Percentiles rank a stretch among this genome's conserved stretches.
Evolutionary conservation across 2,113 vertebrate species (phyloP).

Genomic region (Anas platyrhynchos): DNA sequence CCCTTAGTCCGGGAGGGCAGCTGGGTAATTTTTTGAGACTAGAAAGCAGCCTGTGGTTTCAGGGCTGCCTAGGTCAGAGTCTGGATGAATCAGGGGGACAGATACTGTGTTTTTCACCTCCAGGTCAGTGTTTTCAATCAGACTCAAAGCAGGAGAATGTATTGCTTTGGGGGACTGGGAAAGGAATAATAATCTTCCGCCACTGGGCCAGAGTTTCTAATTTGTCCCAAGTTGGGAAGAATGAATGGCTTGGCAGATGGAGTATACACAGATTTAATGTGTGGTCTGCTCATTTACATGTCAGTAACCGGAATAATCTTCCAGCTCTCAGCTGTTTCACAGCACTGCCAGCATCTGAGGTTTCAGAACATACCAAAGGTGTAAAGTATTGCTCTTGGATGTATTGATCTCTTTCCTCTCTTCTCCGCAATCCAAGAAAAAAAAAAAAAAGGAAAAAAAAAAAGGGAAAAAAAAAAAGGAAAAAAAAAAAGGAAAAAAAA

Average conservation of each 20-base stretch:
- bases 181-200: constrained; percentile 38
- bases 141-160: background rate
- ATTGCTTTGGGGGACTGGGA: constrained; percentile 24
- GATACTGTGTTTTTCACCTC: constrained; percentile 11
- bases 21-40: background rate
- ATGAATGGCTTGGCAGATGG: constrained; percentile 51
- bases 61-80: background rate
- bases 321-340: constrained; percentile 45
- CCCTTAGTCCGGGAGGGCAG: background rate
- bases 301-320: constrained; percentile 44
- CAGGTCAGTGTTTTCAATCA: constrained; percentile 35
- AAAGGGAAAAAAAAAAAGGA: background rate
- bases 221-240: constrained; percentile 37
- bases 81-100: background rate
- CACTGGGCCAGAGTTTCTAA: constrained; percentile 44
- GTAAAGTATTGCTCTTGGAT: constrained; percentile 17
- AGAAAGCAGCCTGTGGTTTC: background rate
- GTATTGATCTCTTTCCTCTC: background rate
- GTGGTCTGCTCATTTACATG: constrained; percentile 64
- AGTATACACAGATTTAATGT: constrained; percentile 49
- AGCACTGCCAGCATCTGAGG: constrained; percentile 31
- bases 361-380: constrained; percentile 56
- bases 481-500: too few relatives aligned
- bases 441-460: too few relatives aligned
- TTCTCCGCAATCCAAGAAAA: background rate